Percentiles rank a stretch among this genome's conserved stretches.
phyloP scores from a whole-genome alignment of 2,113 vertebrate species.

The Micronisus gabar region DNA sequence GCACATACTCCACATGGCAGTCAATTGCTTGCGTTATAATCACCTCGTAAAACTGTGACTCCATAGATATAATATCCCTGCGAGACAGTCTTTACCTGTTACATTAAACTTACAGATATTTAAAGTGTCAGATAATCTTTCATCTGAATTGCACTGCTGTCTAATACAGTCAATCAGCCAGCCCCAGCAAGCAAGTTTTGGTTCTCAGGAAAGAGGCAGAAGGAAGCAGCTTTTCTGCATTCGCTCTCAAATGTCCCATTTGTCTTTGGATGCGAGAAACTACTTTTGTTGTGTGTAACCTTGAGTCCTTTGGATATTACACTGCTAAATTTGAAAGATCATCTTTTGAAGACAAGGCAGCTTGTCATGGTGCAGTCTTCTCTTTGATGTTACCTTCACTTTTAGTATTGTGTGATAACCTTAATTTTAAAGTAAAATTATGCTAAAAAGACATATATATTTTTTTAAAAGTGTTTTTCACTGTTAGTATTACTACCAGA shows the following conservation, averaged over 20 bases:
- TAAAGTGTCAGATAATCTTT: conserved; percentile 6
- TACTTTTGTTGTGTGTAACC: background rate
- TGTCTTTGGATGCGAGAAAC: background rate
- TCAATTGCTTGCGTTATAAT: conserved; percentile 13
- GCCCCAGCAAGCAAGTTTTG: background rate
- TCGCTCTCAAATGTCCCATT: background rate
- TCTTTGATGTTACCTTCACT: background rate
- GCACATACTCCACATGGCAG: background rate
- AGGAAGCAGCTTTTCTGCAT: background rate
- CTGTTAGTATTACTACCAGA: background rate
- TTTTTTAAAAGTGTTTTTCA: background rate
- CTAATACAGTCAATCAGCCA: background rate
- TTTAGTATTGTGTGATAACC: background rate
- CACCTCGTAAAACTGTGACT: conserved; percentile 15
- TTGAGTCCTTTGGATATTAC: background rate
- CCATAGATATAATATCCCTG: background rate
- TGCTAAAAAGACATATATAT: background rate
- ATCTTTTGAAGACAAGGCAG: background rate
- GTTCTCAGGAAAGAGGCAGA: background rate
- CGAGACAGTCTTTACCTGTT: background rate
- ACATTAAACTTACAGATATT: conserved; percentile 41
- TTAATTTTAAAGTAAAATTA: background rate
- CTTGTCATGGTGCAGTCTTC: background rate
- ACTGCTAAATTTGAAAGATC: background rate
- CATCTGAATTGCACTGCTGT: background rate